Conservation (phyloP, 1,140 invertebrate species). For the Gonioctena quinquepunctata region DNA sequence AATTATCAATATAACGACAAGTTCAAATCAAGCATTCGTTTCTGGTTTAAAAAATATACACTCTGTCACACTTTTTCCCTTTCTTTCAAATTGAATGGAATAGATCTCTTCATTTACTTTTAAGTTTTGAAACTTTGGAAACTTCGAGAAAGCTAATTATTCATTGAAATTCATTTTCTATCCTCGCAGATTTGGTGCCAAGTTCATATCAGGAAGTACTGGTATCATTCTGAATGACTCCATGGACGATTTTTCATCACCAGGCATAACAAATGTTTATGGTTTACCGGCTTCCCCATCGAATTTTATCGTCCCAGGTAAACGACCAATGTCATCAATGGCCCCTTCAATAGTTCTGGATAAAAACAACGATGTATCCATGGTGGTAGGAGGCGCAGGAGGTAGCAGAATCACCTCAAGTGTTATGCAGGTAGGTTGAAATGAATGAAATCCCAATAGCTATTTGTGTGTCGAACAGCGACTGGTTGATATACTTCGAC, state of each 20-base stretch:
- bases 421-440: neutral
- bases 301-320: constrained; percentile 79
- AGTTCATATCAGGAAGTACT: constrained; percentile 70
- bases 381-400: constrained; percentile 84
- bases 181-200: constrained; percentile 74
- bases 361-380: constrained; percentile 63
- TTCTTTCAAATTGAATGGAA: too few relatives aligned
- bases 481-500: too few relatives aligned
- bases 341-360: constrained; percentile 79
- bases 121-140: too few relatives aligned
- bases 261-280: constrained; percentile 77
- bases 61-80: too few relatives aligned
- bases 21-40: too few relatives aligned
- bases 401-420: constrained; percentile 80
- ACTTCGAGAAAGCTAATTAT: too few relatives aligned
- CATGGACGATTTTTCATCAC: constrained; percentile 95
- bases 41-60: too few relatives aligned
- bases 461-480: too few relatives aligned
- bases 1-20: too few relatives aligned
- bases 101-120: too few relatives aligned
- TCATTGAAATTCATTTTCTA: too few relatives aligned
- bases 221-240: constrained; percentile 94
- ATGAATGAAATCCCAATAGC: too few relatives aligned
- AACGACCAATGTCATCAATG: constrained; percentile 91
- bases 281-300: constrained; percentile 77